These are phyloP conservation scores for Aricia agestis DNA, from an alignment of 1,140 invertebrate species.

Conservation along the genomic window DNA sequence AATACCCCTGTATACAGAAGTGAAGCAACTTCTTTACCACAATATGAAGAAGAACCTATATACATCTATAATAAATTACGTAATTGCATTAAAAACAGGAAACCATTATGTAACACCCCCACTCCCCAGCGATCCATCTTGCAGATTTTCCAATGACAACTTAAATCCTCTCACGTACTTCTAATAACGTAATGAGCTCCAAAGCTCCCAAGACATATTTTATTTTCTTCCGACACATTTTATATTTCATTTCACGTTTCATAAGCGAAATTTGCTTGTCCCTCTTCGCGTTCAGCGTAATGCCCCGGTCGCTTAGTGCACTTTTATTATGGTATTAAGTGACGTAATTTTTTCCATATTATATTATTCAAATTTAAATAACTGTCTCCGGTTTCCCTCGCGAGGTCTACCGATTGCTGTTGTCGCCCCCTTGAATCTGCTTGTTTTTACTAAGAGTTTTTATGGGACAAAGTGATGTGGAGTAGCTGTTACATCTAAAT, in stretches of 20 bases:
- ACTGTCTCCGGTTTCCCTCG: slow-evolving; percentile 74
- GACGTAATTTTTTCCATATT: slow-evolving; percentile 78
- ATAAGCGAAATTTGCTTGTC: slow-evolving; percentile 69
- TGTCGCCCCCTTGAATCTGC: slow-evolving; percentile 61
- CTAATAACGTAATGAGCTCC: slow-evolving; percentile 71
- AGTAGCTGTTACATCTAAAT: slow-evolving; percentile 20
- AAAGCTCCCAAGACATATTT: slow-evolving; percentile 67
- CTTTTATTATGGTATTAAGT: slow-evolving; percentile 78
- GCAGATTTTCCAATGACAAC: slow-evolving; percentile 48
- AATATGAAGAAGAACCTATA: neutral
- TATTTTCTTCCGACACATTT: slow-evolving; percentile 71
- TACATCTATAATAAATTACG: neutral
- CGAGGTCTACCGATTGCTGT: slow-evolving; percentile 67
- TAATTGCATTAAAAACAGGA: slow-evolving; percentile 17
- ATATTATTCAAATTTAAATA: slow-evolving; percentile 79
- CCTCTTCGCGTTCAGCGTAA: slow-evolving; percentile 70
- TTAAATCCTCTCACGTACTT: slow-evolving; percentile 69
- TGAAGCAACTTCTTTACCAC: no score
- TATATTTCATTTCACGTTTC: slow-evolving; percentile 77
- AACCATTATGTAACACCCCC: slow-evolving; percentile 23
- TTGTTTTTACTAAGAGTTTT: slow-evolving; percentile 56
- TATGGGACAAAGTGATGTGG: slow-evolving; percentile 33
- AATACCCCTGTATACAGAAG: no score
- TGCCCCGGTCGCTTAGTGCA: slow-evolving; percentile 75
- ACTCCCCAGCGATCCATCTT: slow-evolving; percentile 50